phyloP scores from a whole-genome alignment of 2,113 vertebrate genomes.

The Aegypius monachus region DNA sequence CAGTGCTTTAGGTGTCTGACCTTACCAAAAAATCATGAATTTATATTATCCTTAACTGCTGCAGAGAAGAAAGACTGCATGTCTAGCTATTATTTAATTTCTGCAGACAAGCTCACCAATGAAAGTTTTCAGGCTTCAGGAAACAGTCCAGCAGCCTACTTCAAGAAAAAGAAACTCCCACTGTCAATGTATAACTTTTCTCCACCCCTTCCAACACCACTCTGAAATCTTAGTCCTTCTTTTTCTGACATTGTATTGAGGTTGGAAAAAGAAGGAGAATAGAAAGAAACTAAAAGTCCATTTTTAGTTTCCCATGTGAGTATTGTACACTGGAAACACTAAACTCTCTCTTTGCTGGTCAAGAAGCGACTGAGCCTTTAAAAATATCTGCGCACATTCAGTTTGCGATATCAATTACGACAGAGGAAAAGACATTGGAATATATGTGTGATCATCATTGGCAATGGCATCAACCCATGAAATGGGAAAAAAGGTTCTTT shows the following conservation, averaged over 20 bases:
- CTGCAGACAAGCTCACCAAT: neutral
- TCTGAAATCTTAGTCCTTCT: neutral
- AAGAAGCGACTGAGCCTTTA: neutral
- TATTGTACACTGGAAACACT: neutral
- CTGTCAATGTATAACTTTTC: neutral
- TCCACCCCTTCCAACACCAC: neutral
- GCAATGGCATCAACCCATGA: neutral
- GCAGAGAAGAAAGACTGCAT: neutral
- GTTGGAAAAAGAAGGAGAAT: neutral
- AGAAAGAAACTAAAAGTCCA: neutral
- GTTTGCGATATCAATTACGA: neutral
- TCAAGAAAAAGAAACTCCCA: neutral
- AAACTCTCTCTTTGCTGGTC: neutral
- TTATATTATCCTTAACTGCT: neutral
- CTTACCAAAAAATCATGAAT: neutral
- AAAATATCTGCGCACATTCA: neutral
- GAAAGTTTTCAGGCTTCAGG: neutral
- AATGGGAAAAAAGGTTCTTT: accelerated
- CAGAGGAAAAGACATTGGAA: neutral
- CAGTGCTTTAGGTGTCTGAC: neutral
- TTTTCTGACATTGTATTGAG: neutral
- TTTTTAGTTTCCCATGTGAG: accelerated
- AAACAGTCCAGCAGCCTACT: neutral
- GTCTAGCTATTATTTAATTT: neutral
- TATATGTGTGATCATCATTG: neutral